phyloP scores from a whole-genome alignment of 2,797 vertebrate species.

The Coilia nasus region DNA sequence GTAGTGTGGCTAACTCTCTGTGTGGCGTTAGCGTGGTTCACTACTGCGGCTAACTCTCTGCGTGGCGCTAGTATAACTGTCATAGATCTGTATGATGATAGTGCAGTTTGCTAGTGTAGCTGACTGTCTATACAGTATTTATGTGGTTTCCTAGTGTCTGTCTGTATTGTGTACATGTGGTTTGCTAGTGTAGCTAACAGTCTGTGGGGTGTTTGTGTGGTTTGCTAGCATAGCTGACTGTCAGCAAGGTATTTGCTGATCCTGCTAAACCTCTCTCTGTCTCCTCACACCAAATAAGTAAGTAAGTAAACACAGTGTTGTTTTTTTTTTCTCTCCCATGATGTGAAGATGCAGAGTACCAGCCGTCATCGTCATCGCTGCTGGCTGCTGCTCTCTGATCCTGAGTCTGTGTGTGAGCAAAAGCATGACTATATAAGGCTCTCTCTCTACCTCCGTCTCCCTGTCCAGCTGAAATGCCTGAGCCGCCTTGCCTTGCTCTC shows the following conservation, averaged over 20 bases:
- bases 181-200: background rate
- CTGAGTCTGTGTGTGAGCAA: too few species aligned
- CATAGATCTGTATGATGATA: too few species aligned
- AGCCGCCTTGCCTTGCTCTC: too few species aligned
- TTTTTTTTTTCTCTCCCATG: background rate
- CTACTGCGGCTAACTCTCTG: too few species aligned
- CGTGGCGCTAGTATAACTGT: too few species aligned
- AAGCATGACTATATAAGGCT: slow-evolving; percentile 13
- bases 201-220: background rate
- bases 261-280: too few species aligned
- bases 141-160: background rate
- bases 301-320: background rate
- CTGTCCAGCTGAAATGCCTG: too few species aligned
- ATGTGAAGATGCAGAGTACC: background rate
- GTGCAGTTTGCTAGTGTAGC: too few species aligned
- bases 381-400: background rate
- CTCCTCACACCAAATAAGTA: background rate
- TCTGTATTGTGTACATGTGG: background rate
- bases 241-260: background rate
- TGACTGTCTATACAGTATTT: background rate
- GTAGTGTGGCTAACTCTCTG: too few species aligned
- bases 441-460: background rate
- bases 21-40: too few species aligned
- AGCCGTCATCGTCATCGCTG: background rate
- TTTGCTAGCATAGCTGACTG: background rate